phyloP scores from a whole-genome alignment of 1,140 invertebrate species.

The Anoplolepis gracilipes region DNA sequence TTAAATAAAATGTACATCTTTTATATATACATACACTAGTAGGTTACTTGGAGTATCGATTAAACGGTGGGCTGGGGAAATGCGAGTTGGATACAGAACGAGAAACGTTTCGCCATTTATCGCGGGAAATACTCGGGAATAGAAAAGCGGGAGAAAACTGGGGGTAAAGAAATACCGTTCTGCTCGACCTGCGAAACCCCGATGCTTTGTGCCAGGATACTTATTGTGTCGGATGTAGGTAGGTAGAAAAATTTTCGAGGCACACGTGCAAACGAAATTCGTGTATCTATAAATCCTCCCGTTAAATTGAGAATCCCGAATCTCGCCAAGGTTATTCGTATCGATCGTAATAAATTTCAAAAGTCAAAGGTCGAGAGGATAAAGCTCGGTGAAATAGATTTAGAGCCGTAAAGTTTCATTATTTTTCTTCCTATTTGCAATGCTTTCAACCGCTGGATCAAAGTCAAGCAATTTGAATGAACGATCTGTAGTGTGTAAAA shows the following conservation, averaged over 20 bases:
- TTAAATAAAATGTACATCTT: slow-evolving; percentile 4
- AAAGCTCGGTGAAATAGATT: neutral
- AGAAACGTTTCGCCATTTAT: slow-evolving; percentile 13
- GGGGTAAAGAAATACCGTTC: slow-evolving; percentile 1
- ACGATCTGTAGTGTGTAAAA: neutral
- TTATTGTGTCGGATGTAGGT: neutral
- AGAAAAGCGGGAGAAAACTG: neutral
- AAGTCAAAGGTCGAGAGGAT: slow-evolving; percentile 1
- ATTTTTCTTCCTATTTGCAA: neutral
- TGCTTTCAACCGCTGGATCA: neutral
- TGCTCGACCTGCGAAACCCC: slow-evolving; percentile 16
- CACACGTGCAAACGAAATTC: neutral
- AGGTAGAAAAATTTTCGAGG: neutral
- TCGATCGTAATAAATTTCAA: slow-evolving; percentile 36
- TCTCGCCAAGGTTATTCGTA: neutral
- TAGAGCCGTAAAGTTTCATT: neutral
- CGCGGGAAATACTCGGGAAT: neutral
- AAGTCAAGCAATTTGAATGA: neutral
- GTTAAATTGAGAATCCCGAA: slow-evolving; percentile 25
- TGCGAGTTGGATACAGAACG: neutral
- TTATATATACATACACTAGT: neutral
- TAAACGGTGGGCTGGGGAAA: neutral
- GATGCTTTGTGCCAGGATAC: slow-evolving; percentile 6
- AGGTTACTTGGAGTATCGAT: neutral
- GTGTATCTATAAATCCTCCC: slow-evolving; percentile 25